Base-by-base conservation (phyloP, 2,888 invertebrate genomes). In the Doris montereyensis region DNA sequence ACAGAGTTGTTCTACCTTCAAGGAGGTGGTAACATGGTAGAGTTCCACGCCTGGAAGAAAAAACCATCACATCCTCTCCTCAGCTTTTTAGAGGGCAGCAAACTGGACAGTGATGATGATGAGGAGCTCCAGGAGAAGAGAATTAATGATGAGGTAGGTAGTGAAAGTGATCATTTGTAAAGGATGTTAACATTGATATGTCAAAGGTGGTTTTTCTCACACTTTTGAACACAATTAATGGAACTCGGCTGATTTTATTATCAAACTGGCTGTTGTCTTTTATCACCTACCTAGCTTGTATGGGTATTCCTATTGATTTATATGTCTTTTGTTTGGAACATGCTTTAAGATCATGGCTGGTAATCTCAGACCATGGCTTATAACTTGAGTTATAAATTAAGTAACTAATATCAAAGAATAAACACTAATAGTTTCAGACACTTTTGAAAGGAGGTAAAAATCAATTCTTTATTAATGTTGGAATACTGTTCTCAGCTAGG, bases 1-100 rank as follows among this genome's bases (percentile, higher is more conserved):
- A 94, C 95, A 86, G 97, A 97, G 93, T 93, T 95, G 88, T 97
- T 95, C 93, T 97, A 95, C 92, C 94, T 97, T 87, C 95, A 96
- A 92, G 94, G 94, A 87, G 95, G 95, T 86, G 96, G 96, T 83
- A 96, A 96, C 92, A 94, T 97, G 93, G 95, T 96, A 94, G 97
- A 97, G 91, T 96, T 95, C 92, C 94, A 94, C 86, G 93, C 94
- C 85, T 97, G 96, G 95, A 95, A 95, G 86, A 96, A 96, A 91
- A 93, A 95, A 87, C 95, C 96, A 84, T 87, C 90, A 2, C 94
- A 95, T 81, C 95, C 95, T 90, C 95, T 95, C 89, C 90, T 95
- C 81, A 94, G 94, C 77, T 96, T 95, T 91, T 92, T 96, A 86
- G 95, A 95, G 88, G 94, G 95, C 87, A 94, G 95, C 86, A 93